Conservation (phyloP, 2,888 invertebrate genomes). For the Hyposoter dolosus region DNA sequence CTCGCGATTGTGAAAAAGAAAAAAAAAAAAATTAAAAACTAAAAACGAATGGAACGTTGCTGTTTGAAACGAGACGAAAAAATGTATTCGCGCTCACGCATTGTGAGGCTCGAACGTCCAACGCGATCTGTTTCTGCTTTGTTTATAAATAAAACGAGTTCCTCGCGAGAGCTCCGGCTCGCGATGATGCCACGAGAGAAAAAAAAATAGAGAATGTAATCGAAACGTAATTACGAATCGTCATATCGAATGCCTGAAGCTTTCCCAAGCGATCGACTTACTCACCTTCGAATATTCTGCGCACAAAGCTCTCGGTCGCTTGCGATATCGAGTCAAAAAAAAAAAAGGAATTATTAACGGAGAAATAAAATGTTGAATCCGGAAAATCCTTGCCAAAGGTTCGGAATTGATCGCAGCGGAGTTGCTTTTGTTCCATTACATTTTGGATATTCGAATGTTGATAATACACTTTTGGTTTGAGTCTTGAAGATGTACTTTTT, state of each 20-base stretch:
- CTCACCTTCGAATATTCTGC: constrained; percentile 41
- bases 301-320: neutral
- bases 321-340: neutral
- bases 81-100: constrained; percentile 10
- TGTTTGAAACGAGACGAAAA: no score
- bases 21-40: no score
- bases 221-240: constrained; percentile 2
- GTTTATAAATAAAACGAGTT: constrained; percentile 79
- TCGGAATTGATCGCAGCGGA: neutral
- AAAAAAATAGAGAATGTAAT: constrained; percentile 26
- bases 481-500: constrained; percentile 22
- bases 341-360: neutral
- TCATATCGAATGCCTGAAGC: constrained; percentile 23
- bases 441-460: constrained; percentile 54
- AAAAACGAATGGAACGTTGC: no score
- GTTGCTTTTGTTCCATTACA: constrained; percentile 39
- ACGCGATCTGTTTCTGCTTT: constrained; percentile 73
- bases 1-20: neutral
- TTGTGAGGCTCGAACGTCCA: constrained; percentile 22
- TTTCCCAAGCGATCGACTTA: constrained; percentile 22
- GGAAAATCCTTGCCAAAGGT: neutral
- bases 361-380: neutral
- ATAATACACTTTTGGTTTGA: constrained; percentile 44
- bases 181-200: constrained; percentile 34
- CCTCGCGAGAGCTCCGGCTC: constrained; percentile 35